Conservation (phyloP, 2,888 invertebrate species). For the Margaritifera margaritifera region DNA sequence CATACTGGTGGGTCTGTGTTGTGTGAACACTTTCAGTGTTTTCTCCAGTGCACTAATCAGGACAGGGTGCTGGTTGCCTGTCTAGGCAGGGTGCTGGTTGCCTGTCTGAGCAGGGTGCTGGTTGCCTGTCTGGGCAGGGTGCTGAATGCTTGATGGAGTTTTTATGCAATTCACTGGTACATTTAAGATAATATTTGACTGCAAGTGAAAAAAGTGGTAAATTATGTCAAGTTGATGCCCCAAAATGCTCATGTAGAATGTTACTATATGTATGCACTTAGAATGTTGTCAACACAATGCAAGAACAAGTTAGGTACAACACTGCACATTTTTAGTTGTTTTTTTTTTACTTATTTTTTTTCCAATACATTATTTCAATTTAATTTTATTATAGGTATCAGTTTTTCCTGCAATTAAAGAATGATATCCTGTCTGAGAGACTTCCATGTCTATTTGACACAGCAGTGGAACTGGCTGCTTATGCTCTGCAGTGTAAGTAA, state of each 20-base stretch:
- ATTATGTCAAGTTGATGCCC: too few relatives aligned
- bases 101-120: neutral
- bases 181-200: too few relatives aligned
- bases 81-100: neutral
- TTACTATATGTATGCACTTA: too few relatives aligned
- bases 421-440: conserved; percentile 92
- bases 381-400: conserved; percentile 80
- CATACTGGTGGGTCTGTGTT: too few relatives aligned
- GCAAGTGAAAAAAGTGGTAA: too few relatives aligned
- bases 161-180: too few relatives aligned
- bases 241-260: too few relatives aligned
- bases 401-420: conserved; percentile 97
- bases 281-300: neutral
- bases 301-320: neutral
- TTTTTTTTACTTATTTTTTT: neutral
- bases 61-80: neutral
- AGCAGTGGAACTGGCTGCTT: conserved; percentile 91
- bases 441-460: conserved; percentile 91
- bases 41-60: neutral
- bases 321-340: neutral
- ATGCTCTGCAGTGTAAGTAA: conserved; percentile 92
- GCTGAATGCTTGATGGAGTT: too few relatives aligned
- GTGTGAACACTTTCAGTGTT: too few relatives aligned
- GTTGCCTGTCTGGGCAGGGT: too few relatives aligned
- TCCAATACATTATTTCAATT: neutral